Evolutionary conservation across 2,888 invertebrate genomes (phyloP), one percentile per base, ranked within the genome.

Genomic region (Netelia fuscicornis): DNA sequence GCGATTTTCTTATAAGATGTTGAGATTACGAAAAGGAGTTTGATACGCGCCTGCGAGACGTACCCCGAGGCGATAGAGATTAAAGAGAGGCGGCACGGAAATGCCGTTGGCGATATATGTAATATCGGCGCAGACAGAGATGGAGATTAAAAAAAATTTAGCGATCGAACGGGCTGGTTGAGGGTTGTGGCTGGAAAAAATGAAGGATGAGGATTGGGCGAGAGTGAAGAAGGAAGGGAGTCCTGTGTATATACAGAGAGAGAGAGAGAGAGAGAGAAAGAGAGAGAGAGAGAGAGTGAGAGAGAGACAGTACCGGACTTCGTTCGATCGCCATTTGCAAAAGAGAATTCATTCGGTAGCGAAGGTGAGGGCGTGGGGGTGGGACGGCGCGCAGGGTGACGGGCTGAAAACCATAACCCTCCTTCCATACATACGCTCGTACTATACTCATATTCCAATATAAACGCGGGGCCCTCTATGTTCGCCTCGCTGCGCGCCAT

Each of bases 401-500:
- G 30, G 30, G 30, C 5, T 30, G 30, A 30, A 30, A 68, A 72
- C 30, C 80, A 74, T 74, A 68, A 76, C 81, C 86, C 86, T 84
- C 81, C 84, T 86, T 86, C 85, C 86, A 80, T 85, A 72, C 44
- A 76, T 68, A 67, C 67, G 65, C 70, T 44, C 52, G 72, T 44
- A 54, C 79, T 79, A 80, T 85, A 85, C 90, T 89, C 90, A 88
- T 92, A 91, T 89, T 88, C 89, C 88, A 88, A 90, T 89, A 89
- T 90, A 91, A 91, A 91, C 90, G 91, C 86, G 79, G 82, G 5
- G 30, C 30, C 30, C 30, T 82, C 87, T 88, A 89, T 89, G 87
- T 87, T 89, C 91, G 90, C 84, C 86, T 89, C 90, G 88, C 87
- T 90, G 90, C 89, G 89, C 92, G 90, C 91, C 91, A 92, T 92